Evolutionary conservation across 2,797 vertebrate species (phyloP), one percentile per base, ranked within the genome.

Genomic region (Xenentodon cancila): DNA sequence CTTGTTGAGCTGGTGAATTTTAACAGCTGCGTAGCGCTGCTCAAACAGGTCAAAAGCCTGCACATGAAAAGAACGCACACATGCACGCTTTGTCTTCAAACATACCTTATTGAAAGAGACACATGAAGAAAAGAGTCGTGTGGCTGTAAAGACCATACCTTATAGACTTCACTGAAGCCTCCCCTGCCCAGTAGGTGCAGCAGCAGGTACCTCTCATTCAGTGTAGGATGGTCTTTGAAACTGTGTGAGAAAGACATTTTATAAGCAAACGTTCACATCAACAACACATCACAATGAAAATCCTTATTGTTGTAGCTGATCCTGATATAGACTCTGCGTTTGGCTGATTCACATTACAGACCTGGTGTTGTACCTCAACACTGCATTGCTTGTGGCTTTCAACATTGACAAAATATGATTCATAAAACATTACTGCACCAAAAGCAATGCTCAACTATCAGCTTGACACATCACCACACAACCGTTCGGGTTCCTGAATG

Each of bases 1-100:
- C 92, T 99, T 99, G 92, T 99, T 99, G 85, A 99, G 96, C 81
- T 99, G 97, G 87, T 99, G 97, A 88, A 99, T 99, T 93, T 99
- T 99, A 87, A 99, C 97, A 82, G 97, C 97, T 77, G 97, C 96
- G 0, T 99, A 99, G 81, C 97, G 95, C 92, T 99, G 97, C 89
- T 99, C 97, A 84, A 97, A 97, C 83, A 99, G 92, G 94, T 99
- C 97, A 92, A 99, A 99, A 63, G 97, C 97, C 97, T 99, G 81
- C 52, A 77, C 70, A 37, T 4, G 65, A 68, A 30, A 44, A 63
- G 40, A 78, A 34, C 60, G 16, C 18, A 65, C 12, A 64, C 17
- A 45, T 18, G 54, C 20, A 20, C 43, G 46, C 11, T 60, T 55
- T n/a, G 49, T 58, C 52, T 62, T 16, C 5, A 40, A 19, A 40